Base-by-base conservation (phyloP, 2,113 vertebrate species). In the Ceyx melanurus region DNA sequence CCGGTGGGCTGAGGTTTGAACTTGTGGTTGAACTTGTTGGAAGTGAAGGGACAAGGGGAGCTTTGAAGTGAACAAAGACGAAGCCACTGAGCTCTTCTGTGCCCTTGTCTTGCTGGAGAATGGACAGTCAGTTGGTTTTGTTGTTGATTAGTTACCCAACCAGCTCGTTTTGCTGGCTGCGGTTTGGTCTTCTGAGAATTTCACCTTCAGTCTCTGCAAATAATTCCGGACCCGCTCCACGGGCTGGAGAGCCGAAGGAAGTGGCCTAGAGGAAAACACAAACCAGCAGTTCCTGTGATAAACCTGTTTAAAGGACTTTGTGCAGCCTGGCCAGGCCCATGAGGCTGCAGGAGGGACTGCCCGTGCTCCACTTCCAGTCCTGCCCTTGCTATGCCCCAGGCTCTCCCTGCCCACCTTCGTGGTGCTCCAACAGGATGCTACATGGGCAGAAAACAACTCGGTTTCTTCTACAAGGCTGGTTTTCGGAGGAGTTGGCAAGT, bases 301-400 rank as follows among this genome's bases (percentile, higher is more conserved):
- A 54, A 62, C 13, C 43, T 5, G 3, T 13, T 11, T 11, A 8
- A 3, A 40, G 37, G 77, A 40, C 57, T 72, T 51, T 23, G 22
- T 28, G 12, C 51, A 87, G 42, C 15, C 2, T 0, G 2, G 7
- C 68, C 26, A 4, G 2, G 1, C 40, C 37, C 37, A 37, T 0
- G 3, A 50, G 31, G 26, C 45, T 26, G 70, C 81, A 8, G 13
- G 40, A 42, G 12, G 40, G 46, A 5, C 35, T 2, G 46, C 18
- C 11, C 9, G 0, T 0, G 2, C 23, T 50, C 60, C 25, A 18
- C 54, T 21, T n/a, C 75, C 48, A 4, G 10, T 16, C 40, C n/a
- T 66, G n/a, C 46, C 46, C 43, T 26, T 29, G 48, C 61, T 68
- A 13, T 43, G 40, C 62, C 35, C 35, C 1, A 0, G 56, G 28